Evolutionary conservation across 2,113 vertebrate genomes (phyloP), one percentile per base, ranked within the genome.

Genomic region (Taurulus bubalis): DNA sequence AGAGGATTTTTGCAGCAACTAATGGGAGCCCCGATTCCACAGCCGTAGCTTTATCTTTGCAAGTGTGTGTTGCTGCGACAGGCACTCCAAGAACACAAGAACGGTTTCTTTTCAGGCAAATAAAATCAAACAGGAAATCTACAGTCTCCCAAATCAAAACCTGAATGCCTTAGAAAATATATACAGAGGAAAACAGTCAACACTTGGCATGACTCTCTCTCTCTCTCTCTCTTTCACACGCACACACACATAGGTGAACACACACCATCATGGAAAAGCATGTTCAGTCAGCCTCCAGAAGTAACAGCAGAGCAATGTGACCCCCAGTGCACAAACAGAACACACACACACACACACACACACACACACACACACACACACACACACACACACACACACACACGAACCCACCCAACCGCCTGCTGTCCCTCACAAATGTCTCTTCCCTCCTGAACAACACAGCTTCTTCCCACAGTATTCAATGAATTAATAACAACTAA

Each of bases 1-100:
- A 82, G 68, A 75, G 47, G 66, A 47, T 56, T 82, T 90, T 88
- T 92, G 92, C 90, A 92, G 90, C 81, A 90, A 88, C 75, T 80
- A 86, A 82, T n/a, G 51, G 60, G 90, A 91, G 86, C 85, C 83
- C 86, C 78, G 72, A 36, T 47, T 68, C 70, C 82, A 87, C 83
- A 90, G 87, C 85, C 36, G n/a, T 51, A 75, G 80, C 73, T 86
- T 89, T 63, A 32, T 79, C 81, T 87, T 81, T 86, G 90, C 83
- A 85, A 62, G 80, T 83, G 79, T 85, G 42, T 45, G 45, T 18
- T 85, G 86, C 89, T 90, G 88, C 9, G 79, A 83, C 89, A 93
- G 90, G 90, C 87, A 92, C 89, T 87, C 89, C 77, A 69, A 84
- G 82, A 87, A 75, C 77, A 87, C 79, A 49, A 72, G 11, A 42